Base-by-base conservation (phyloP, 1,140 invertebrate species). In the Nasonia vitripennis region DNA sequence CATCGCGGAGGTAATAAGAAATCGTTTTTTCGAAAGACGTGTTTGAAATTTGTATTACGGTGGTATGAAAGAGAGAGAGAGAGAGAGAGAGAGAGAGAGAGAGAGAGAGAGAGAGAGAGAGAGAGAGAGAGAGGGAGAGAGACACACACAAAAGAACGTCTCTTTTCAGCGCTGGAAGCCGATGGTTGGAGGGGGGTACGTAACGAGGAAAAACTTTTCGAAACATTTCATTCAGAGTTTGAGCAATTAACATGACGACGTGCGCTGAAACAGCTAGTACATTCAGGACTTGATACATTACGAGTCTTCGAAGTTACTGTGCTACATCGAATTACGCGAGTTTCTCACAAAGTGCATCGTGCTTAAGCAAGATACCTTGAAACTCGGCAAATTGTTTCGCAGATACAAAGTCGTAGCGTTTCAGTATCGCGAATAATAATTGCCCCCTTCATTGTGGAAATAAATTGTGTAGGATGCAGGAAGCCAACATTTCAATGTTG, bases 331-430 rank as follows among this genome's bases (percentile, higher is more conserved):
- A 83, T 83, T 83, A 83, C 51, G n/a, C 27, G 34, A 83, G 55
- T 77, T 45, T 31, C 31, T 4, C 27, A 11, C n/a, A 83, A 74
- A 83, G 74, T 78, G 37, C 51, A 70, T 77, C 68, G 79, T 17
- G 71, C 79, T 81, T 73, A 70, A 77, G 73, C 34, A 20, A 68
- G 74, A 83, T 77, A 77, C 51, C 51, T 77, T 78, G 71, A 83
- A 83, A 78, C 82, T 78, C 37, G 14, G 62, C n/a, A 78, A 83
- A 83, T 83, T 83, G 62, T 83, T 78, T 14, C 55, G 82, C 37
- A 68, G 82, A 77, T 78, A 78, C 23, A 75, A 83, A 41, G 82
- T 78, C 23, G n/a, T 77, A 67, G 51, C 0, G 5, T 77, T 10
- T 77, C 7, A 31, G 81, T 77, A 41, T 27, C 27, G 23, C 31